Percentiles rank a stretch among this genome's conserved stretches.
Conservation (phyloP, 2,113 vertebrate species). For the Benitochromis conjunctus region DNA sequence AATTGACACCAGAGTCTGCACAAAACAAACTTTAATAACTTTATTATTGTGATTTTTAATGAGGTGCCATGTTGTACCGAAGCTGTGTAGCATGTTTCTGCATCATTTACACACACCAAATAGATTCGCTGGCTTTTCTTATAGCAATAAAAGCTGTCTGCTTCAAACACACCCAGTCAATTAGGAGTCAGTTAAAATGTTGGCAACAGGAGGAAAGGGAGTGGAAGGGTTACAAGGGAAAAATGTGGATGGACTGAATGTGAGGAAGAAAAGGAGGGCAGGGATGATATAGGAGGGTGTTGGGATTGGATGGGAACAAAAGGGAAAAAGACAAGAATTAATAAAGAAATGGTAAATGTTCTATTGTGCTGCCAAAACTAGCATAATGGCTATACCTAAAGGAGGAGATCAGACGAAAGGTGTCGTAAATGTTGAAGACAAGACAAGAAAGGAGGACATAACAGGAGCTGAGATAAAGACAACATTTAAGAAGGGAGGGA, state of each 20-base stretch:
- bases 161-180: constrained; percentile 47
- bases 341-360: neutral
- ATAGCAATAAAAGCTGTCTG: constrained; percentile 32
- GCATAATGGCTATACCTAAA: neutral
- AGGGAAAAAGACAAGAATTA: neutral
- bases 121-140: constrained; percentile 11
- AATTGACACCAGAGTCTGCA: neutral
- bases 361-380: constrained; percentile 15
- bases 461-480: neutral
- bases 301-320: neutral
- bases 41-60: neutral
- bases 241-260: neutral
- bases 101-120: neutral
- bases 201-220: neutral
- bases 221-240: neutral
- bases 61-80: neutral
- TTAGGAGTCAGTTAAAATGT: constrained; percentile 38
- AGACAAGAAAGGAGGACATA: neutral
- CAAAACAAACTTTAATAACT: neutral
- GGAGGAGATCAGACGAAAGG: neutral
- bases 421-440: neutral
- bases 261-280: neutral
- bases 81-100: neutral
- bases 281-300: neutral
- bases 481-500: neutral